Conservation (phyloP, 2,113 vertebrate species). For the Piaya cayana region DNA sequence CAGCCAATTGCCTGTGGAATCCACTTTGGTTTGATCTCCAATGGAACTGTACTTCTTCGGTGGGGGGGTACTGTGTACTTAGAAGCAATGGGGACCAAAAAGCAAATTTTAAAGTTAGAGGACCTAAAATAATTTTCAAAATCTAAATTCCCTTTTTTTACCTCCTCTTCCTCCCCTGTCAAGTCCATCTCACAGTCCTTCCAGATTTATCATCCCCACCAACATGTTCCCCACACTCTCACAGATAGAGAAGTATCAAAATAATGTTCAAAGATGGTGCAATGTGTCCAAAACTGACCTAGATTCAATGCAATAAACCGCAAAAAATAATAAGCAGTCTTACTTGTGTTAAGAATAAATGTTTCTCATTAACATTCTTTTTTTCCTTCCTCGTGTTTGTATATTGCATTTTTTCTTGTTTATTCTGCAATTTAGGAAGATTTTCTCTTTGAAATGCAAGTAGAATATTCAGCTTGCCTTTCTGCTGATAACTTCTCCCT, state of each 20-base stretch:
- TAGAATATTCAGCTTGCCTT: neutral
- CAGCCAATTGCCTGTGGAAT: neutral
- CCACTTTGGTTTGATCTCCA: neutral
- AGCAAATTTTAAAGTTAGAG: neutral
- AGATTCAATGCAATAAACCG: neutral
- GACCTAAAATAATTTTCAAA: neutral
- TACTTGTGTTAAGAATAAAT: neutral
- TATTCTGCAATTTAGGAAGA: neutral
- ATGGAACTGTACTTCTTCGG: neutral
- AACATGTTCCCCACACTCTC: neutral
- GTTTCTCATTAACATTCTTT: neutral
- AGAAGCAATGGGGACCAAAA: neutral
- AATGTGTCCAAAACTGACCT: neutral
- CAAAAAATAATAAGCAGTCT: neutral
- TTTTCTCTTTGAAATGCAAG: neutral
- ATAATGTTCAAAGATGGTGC: neutral
- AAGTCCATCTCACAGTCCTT: neutral
- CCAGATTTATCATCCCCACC: neutral
- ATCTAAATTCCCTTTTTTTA: neutral
- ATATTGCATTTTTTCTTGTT: neutral
- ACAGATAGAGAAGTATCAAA: neutral
- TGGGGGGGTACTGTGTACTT: rapidly evolving
- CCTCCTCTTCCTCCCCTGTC: neutral
- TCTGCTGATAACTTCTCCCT: neutral
- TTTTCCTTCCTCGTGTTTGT: neutral